A percentile compares a stretch with the other conserved stretches of the same genome.
Conservation (phyloP, 2,797 vertebrate genomes). For the Sparus aurata region DNA sequence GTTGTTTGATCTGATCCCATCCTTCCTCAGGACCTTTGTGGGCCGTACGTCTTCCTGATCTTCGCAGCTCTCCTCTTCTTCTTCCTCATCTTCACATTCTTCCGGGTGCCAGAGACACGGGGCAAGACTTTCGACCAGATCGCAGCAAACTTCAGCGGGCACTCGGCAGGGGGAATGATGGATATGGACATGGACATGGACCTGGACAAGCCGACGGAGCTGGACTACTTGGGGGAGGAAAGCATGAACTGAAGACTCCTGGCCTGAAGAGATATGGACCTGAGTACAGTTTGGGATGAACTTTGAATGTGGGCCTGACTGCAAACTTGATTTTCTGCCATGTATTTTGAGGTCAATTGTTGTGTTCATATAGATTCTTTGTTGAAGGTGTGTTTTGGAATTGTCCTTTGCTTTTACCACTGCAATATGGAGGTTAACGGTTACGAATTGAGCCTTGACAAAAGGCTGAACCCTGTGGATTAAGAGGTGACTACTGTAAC, state of each 20-base stretch:
- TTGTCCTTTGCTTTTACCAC: conserved; percentile 44
- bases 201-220: conserved; percentile 88
- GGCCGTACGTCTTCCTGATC: conserved; percentile 93
- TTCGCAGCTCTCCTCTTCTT: conserved; percentile 90
- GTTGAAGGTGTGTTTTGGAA: conserved; percentile 51
- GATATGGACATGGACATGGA: conserved; percentile 82
- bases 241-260: conserved; percentile 73
- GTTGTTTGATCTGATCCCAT: background rate
- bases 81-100: conserved; percentile 93
- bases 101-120: conserved; percentile 92
- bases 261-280: conserved; percentile 27
- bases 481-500: conserved; percentile 22
- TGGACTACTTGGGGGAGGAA: conserved; percentile 89
- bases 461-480: conserved; percentile 17
- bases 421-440: conserved; percentile 15
- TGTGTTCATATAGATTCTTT: conserved; percentile 50
- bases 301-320: conserved; percentile 26
- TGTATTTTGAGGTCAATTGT: conserved; percentile 56
- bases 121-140: conserved; percentile 95
- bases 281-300: conserved; percentile 41
- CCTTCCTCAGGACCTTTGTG: conserved; percentile 78
- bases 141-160: conserved; percentile 84
- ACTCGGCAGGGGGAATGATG: conserved; percentile 82
- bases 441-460: conserved; percentile 24
- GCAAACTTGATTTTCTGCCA: conserved; percentile 56